A percentile compares a stretch with the other conserved stretches of the same genome.
phyloP scores from a whole-genome alignment of 2,113 vertebrate species.

The Rhabdomys dilectus region DNA sequence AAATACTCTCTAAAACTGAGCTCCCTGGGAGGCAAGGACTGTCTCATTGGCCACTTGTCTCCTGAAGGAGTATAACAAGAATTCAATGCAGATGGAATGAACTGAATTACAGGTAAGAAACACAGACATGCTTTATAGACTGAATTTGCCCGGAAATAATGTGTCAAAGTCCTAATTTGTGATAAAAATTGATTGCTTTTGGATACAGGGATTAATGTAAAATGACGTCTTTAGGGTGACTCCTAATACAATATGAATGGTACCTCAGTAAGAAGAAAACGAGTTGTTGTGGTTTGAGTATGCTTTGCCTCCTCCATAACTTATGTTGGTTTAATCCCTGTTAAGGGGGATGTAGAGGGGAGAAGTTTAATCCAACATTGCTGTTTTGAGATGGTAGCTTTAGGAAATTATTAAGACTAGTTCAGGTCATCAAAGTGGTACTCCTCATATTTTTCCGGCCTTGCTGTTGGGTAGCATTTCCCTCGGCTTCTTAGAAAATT shows the following conservation, averaged over 20 bases:
- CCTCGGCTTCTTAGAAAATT: neutral
- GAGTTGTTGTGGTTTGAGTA: neutral
- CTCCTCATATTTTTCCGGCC: neutral
- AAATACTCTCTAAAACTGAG: neutral
- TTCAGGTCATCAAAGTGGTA: neutral
- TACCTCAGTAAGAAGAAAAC: neutral
- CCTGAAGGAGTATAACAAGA: neutral
- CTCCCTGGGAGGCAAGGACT: neutral
- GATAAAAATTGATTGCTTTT: neutral
- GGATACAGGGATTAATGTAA: neutral
- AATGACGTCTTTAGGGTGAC: neutral
- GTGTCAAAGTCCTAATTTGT: neutral
- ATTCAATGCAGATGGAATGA: neutral
- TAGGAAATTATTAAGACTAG: neutral
- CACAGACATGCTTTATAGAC: neutral
- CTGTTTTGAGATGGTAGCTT: neutral
- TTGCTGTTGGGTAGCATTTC: neutral
- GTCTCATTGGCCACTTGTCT: neutral
- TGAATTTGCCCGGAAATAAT: neutral
- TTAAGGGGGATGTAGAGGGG: neutral
- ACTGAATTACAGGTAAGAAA: neutral
- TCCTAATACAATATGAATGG: neutral
- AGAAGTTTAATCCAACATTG: neutral
- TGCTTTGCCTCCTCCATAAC: neutral
- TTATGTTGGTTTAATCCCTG: neutral